Conservation (phyloP, 2,888 invertebrate genomes). For the Dione vanillae region DNA sequence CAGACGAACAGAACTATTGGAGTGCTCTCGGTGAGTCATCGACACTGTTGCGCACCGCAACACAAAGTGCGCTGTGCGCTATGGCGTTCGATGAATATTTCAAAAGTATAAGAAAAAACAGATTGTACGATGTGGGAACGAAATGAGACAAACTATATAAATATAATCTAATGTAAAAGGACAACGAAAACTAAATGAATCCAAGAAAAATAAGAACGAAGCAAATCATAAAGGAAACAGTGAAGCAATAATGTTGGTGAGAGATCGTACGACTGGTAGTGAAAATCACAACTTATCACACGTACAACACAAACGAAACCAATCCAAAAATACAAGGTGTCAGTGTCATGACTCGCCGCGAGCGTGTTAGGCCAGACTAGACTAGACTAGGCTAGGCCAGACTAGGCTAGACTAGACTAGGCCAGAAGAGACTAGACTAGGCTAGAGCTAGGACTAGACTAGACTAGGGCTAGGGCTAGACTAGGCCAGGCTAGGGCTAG, state of each 20-base stretch:
- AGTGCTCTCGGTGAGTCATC: conserved; percentile 64
- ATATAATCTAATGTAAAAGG: conserved; percentile 2
- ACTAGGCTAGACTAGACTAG: conserved; percentile 33
- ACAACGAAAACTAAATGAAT: conserved; percentile 20
- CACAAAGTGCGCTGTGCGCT: neutral
- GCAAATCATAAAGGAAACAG: conserved; percentile 22
- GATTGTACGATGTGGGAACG: conserved; percentile 14
- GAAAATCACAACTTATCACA: conserved; percentile 24
- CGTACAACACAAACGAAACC: conserved; percentile 25
- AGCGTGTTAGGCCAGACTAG: conserved; percentile 43
- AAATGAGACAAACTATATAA: conserved; percentile 1
- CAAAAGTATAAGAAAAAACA: neutral
- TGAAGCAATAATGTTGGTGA: conserved; percentile 15
- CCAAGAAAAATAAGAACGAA: conserved; percentile 11
- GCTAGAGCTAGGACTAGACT: conserved; percentile 43
- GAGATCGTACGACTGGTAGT: neutral
- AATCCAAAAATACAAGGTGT: conserved; percentile 30
- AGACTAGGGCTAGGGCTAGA: conserved; percentile 41
- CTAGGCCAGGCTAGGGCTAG: conserved; percentile 44
- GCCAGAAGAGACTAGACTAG: conserved; percentile 35
- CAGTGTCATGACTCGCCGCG: conserved; percentile 48
- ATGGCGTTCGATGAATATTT: conserved; percentile 20
- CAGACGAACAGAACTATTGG: conserved; percentile 69
- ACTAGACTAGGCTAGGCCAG: conserved; percentile 40
- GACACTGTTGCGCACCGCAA: conserved; percentile 52